phyloP scores from a whole-genome alignment of 2,113 vertebrate species.

The Dasyurus viverrinus region DNA sequence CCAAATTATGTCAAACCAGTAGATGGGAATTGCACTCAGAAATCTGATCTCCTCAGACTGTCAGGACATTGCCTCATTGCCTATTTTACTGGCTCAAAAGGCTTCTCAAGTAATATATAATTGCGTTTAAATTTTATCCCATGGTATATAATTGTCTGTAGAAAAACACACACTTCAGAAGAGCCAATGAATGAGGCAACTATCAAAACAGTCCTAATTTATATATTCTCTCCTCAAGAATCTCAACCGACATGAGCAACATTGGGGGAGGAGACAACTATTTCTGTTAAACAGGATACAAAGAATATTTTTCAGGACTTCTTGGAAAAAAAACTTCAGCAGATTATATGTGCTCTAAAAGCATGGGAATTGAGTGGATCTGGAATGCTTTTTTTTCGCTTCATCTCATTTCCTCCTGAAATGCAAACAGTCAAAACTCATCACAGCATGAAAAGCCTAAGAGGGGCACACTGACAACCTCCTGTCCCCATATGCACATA shows the following conservation, averaged over 20 bases:
- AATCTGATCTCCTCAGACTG: constrained; percentile 36
- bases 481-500: background rate
- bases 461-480: constrained; percentile 43
- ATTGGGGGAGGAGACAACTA: constrained; percentile 65
- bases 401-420: constrained; percentile 66
- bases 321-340: constrained; percentile 32
- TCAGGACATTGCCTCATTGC: constrained; percentile 52
- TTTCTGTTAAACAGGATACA: constrained; percentile 74
- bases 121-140: constrained; percentile 76
- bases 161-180: constrained; percentile 77
- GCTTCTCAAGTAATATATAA: constrained; percentile 70
- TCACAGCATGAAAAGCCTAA: constrained; percentile 50
- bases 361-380: constrained; percentile 51
- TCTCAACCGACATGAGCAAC: constrained; percentile 71
- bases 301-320: constrained; percentile 71
- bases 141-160: constrained; percentile 74
- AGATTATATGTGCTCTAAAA: constrained; percentile 73
- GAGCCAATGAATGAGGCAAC: constrained; percentile 62
- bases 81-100: constrained; percentile 71
- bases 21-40: background rate
- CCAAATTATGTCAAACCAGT: background rate
- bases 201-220: constrained; percentile 62
- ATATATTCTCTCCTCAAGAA: constrained; percentile 66
- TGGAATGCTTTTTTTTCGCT: constrained; percentile 64
- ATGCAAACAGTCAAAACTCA: constrained; percentile 53